Evolutionary conservation across 92 coral and sea anemone species (phyloP).

Genomic region (Porites rus): DNA sequence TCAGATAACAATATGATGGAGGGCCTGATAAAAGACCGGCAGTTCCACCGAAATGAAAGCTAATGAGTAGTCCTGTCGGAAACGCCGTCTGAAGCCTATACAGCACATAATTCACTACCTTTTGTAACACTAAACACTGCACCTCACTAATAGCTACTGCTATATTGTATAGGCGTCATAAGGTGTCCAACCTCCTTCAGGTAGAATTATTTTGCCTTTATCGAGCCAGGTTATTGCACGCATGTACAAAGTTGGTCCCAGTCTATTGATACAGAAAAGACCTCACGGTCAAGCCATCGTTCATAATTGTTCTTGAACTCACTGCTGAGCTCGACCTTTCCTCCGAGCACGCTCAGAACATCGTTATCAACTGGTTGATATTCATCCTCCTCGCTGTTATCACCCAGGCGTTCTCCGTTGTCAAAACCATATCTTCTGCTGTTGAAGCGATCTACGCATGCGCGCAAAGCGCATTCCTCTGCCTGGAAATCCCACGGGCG

Average conservation of each 20-base stretch:
- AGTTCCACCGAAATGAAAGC: too few relatives aligned
- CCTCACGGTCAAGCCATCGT: slow-evolving; percentile 97
- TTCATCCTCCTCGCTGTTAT: slow-evolving; percentile 68
- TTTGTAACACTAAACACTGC: too few relatives aligned
- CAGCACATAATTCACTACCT: too few relatives aligned
- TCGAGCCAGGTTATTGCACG: not conserved
- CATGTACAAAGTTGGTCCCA: slow-evolving; percentile 96
- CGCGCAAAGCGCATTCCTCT: slow-evolving; percentile 91
- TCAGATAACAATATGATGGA: too few relatives aligned
- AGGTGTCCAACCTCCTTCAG: too few relatives aligned
- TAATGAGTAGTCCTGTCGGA: too few relatives aligned
- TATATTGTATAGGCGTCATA: too few relatives aligned
- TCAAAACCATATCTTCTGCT: slow-evolving; percentile 87
- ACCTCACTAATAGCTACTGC: too few relatives aligned
- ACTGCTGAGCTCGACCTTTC: slow-evolving; percentile 83
- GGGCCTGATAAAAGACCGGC: too few relatives aligned
- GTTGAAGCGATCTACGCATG: slow-evolving; percentile 96
- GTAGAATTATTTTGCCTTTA: too few relatives aligned
- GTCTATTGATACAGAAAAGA: slow-evolving; percentile 92
- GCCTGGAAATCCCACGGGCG: slow-evolving; percentile 99
- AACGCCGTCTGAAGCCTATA: too few relatives aligned
- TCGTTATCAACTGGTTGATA: slow-evolving; percentile 83
- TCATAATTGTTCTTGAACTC: slow-evolving; percentile 97
- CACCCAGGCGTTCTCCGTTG: slow-evolving; percentile 46
- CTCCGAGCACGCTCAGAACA: slow-evolving; percentile 88